Evolutionary conservation across 2,888 invertebrate species (phyloP).

Genomic region (Autographa pulchrina): DNA sequence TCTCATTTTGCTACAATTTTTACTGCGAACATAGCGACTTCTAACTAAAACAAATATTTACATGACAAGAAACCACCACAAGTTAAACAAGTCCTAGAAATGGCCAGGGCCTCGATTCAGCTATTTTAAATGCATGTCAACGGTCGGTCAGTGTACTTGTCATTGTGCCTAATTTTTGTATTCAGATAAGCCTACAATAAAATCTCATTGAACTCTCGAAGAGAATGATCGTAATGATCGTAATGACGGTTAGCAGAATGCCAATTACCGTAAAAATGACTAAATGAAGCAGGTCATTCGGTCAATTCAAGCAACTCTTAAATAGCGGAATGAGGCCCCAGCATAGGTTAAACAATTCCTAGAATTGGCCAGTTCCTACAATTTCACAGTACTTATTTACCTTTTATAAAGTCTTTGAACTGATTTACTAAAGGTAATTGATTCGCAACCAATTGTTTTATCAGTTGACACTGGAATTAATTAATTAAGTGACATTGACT

Average conservation of each 20-base stretch:
- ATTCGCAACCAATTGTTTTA: slow-evolving; percentile 1
- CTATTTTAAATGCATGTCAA: too few relatives aligned
- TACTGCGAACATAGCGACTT: neutral
- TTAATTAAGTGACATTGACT: slow-evolving; percentile 1
- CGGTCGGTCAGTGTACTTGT: too few relatives aligned
- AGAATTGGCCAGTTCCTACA: neutral
- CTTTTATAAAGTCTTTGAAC: neutral
- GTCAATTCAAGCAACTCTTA: too few relatives aligned
- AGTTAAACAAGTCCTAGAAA: neutral
- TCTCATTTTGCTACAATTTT: neutral
- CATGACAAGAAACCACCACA: neutral
- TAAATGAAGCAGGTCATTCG: too few relatives aligned
- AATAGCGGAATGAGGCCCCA: too few relatives aligned
- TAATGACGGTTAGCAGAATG: too few relatives aligned
- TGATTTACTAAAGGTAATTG: neutral
- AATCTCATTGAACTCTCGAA: too few relatives aligned
- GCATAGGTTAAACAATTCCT: neutral
- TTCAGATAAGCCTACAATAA: too few relatives aligned
- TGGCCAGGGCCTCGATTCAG: too few relatives aligned
- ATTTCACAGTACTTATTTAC: neutral
- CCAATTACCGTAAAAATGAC: too few relatives aligned
- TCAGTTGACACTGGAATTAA: slow-evolving; percentile 1
- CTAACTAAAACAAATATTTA: slow-evolving; percentile 2
- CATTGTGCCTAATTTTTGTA: too few relatives aligned
- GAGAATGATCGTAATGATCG: too few relatives aligned